Percentiles rank a stretch among this genome's conserved stretches.
These are phyloP conservation scores for Rhagoletis pomonella DNA, from an alignment of 1,140 invertebrate genomes.

Conservation along the genomic window DNA sequence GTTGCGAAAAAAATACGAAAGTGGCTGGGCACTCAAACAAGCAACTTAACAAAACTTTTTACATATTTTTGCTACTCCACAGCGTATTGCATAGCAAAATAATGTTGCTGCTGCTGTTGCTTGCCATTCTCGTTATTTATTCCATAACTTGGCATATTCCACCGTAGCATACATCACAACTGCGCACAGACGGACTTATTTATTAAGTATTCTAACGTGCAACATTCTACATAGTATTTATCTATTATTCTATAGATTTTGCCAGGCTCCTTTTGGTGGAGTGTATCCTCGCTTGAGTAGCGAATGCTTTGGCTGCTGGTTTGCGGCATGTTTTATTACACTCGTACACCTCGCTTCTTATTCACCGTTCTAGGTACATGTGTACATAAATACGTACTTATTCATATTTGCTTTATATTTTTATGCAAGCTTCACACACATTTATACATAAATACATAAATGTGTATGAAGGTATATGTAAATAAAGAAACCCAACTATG, in stretches of 20 bases:
- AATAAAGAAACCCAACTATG: neutral
- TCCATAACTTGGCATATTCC: constrained; percentile 24
- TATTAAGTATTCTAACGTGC: neutral
- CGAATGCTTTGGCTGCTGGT: neutral
- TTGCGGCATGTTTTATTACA: constrained; percentile 41
- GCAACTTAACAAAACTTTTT: neutral
- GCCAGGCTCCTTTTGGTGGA: neutral
- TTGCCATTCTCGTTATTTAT: constrained; percentile 32
- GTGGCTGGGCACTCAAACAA: neutral
- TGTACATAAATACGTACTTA: too few relatives aligned
- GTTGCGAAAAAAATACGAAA: neutral
- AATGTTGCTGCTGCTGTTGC: neutral
- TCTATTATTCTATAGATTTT: constrained; percentile 34
- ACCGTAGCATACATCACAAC: neutral
- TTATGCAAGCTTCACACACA: neutral
- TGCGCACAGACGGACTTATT: neutral
- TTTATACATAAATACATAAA: neutral
- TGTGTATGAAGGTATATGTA: too few relatives aligned
- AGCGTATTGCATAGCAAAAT: neutral
- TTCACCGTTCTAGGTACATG: neutral
- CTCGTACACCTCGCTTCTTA: neutral
- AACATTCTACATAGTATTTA: constrained; percentile 37
- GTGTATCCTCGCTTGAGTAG: neutral
- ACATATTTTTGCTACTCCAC: neutral
- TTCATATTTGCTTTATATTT: constrained; percentile 41